These are phyloP conservation scores for Callopanchax toddi DNA, from an alignment of 2,113 vertebrate species.

Conservation along the genomic window DNA sequence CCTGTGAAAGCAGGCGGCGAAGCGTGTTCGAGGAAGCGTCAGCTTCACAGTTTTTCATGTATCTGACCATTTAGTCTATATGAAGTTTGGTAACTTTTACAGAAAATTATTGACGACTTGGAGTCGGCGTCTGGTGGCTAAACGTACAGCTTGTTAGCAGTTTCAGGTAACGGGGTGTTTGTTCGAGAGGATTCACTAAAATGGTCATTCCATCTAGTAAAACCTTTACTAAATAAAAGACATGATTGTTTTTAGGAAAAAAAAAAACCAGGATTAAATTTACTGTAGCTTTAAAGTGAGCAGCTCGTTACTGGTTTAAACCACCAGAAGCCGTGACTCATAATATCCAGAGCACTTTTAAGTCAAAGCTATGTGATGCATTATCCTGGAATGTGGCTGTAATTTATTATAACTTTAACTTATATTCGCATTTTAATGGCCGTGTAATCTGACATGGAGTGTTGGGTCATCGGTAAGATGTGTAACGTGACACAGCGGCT, in stretches of 20 bases:
- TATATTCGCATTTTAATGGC: conserved; percentile 10
- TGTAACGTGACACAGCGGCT: not conserved
- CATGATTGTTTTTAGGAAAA: too few species aligned
- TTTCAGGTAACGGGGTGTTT: conserved; percentile 25
- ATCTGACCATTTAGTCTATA: not conserved
- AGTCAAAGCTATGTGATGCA: conserved; percentile 39
- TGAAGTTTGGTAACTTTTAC: not conserved
- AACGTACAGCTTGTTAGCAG: conserved; percentile 8
- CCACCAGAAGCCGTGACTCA: conserved; percentile 56
- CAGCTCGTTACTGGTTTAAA: conserved; percentile 3
- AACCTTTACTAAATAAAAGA: too few species aligned
- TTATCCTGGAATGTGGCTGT: conserved; percentile 45
- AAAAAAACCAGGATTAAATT: too few species aligned
- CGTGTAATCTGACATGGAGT: too few species aligned
- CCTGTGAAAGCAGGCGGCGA: conserved; percentile 31
- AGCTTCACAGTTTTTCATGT: not conserved
- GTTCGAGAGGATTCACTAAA: conserved; percentile 6
- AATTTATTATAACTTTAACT: conserved; percentile 6
- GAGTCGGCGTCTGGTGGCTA: not conserved
- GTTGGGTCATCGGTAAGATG: too few species aligned
- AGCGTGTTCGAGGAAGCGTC: conserved; percentile 10
- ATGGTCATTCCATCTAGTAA: conserved; percentile 15
- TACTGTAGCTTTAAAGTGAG: too few species aligned
- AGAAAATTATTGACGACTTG: not conserved
- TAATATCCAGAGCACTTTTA: conserved; percentile 6